Evolutionary conservation across 64 coral and sea anemone species (phyloP), one percentile per base, ranked within the genome.

Genomic region (Acropora tenuis): DNA sequence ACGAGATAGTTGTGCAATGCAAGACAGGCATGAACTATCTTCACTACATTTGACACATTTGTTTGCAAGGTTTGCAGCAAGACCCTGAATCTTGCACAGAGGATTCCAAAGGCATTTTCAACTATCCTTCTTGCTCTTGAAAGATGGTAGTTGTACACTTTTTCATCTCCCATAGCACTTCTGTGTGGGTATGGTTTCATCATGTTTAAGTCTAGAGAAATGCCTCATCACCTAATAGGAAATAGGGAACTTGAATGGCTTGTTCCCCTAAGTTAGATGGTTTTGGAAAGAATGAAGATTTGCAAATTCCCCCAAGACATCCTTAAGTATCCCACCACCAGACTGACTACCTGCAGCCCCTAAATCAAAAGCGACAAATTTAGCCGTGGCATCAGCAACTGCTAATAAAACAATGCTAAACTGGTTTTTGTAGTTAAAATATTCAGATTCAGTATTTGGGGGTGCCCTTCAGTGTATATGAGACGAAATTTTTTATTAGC

Each of bases 31-130:
- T 52, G 30, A 41, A 89, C 86, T 76, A 94, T 44, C 84, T 86
- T 45, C 88, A 94, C 78, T 60, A 75, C 93, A 86, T 78, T 90
- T 50, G 72, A 18, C 15, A 90, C 88, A 85, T 78, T 80, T 85
- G 90, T 41, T 47, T 94, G 58, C 49, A 94, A 8, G 40, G 74
- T 90, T 42, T 30, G 55, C 52, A 94, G 12, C 19, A 94, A 69
- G 19, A 94, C 93, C 44, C 93, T 86, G 48, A 94, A 90, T 50
- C 82, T 90, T 41, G 87, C 50, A 86, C 88, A 90, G 3, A 94
- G 80, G 50, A 94, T 42, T 16, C 88, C 93, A 94, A 94, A 90
- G 18, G 81, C 81, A 84, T 84, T 84, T 67, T 84, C 55, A 18
- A 66, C 81, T 8, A 68, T 69, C 1, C 81, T 40, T 84, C 81